Percentiles rank a stretch among this genome's conserved stretches.
phyloP scores from a whole-genome alignment of 2,888 invertebrate genomes.

The Eupithecia centaureata region DNA sequence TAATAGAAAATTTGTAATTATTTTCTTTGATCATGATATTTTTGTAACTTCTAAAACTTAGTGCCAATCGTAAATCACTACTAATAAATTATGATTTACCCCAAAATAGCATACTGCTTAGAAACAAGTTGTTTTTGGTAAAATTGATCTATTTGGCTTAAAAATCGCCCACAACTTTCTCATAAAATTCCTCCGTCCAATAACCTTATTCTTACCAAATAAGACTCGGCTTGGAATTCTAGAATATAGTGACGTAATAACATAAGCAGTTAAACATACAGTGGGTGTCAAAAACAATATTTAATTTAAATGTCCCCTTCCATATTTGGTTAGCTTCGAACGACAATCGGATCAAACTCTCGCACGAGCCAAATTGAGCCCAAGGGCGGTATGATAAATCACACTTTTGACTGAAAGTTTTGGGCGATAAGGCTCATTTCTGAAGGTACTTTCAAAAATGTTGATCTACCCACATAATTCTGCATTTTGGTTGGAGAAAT shows the following conservation, averaged over 20 bases:
- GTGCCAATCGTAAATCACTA: too few species aligned
- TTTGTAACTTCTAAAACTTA: too few species aligned
- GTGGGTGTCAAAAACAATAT: constrained; percentile 26
- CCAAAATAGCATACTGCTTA: neutral
- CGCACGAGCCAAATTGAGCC: neutral
- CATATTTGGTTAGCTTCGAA: constrained; percentile 10
- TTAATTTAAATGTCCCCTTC: constrained; percentile 11
- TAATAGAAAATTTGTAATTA: too few species aligned
- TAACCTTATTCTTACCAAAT: constrained; percentile 7
- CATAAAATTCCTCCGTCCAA: constrained; percentile 3
- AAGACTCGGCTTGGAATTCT: constrained; percentile 4
- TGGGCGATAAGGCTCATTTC: neutral
- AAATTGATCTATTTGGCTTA: constrained; percentile 4
- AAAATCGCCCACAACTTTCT: constrained; percentile 4
- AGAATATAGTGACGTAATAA: constrained; percentile 22
- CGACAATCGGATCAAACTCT: constrained; percentile 5
- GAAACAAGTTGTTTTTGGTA: neutral
- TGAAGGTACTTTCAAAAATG: constrained; percentile 5
- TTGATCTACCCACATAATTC: constrained; percentile 8
- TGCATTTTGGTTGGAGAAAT: neutral
- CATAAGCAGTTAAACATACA: neutral
- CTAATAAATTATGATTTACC: too few species aligned
- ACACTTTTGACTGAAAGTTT: neutral
- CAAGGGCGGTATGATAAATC: neutral
- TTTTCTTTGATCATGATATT: too few species aligned